These are phyloP conservation scores for Diarsia dahlii DNA, from an alignment of 2,888 invertebrate species.

Conservation along the genomic window DNA sequence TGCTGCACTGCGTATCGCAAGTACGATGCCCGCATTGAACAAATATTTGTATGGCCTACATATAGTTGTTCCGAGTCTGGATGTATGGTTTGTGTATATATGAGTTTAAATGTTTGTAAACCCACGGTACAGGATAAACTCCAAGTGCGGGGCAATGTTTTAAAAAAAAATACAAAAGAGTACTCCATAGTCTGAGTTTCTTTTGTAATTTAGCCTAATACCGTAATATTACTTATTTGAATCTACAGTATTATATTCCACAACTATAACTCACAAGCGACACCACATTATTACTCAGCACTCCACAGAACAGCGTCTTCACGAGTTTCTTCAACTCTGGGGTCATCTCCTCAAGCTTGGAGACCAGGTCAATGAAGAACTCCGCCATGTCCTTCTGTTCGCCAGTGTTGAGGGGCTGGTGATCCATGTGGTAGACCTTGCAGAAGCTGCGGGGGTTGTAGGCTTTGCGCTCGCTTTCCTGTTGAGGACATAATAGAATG, in stretches of 20 bases:
- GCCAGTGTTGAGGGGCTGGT: conserved; percentile 98
- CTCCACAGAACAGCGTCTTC: conserved; percentile 97
- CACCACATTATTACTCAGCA: conserved; percentile 98
- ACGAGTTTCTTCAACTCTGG: conserved; percentile 96
- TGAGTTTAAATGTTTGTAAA: too few species aligned
- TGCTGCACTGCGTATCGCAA: too few species aligned
- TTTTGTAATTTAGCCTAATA: too few species aligned
- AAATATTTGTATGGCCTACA: too few species aligned
- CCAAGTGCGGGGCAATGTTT: too few species aligned
- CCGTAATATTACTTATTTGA: too few species aligned
- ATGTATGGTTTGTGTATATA: too few species aligned
- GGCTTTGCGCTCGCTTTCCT: conserved; percentile 98
- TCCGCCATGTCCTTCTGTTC: conserved; percentile 99
- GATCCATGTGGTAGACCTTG: conserved; percentile 99
- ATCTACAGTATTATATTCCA: background rate
- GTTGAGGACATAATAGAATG: conserved; percentile 10
- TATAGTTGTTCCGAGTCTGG: too few species aligned
- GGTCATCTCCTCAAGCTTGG: conserved; percentile 99
- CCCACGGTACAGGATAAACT: too few species aligned
- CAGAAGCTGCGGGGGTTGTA: conserved; percentile 99
- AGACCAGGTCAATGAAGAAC: conserved; percentile 98
- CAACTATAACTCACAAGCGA: conserved; percentile 92
- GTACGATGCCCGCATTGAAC: too few species aligned
- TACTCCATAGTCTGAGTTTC: too few species aligned
- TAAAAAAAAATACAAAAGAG: too few species aligned